Base-by-base conservation (phyloP, 2,797 vertebrate species). In the Phylloscopus collybita region DNA sequence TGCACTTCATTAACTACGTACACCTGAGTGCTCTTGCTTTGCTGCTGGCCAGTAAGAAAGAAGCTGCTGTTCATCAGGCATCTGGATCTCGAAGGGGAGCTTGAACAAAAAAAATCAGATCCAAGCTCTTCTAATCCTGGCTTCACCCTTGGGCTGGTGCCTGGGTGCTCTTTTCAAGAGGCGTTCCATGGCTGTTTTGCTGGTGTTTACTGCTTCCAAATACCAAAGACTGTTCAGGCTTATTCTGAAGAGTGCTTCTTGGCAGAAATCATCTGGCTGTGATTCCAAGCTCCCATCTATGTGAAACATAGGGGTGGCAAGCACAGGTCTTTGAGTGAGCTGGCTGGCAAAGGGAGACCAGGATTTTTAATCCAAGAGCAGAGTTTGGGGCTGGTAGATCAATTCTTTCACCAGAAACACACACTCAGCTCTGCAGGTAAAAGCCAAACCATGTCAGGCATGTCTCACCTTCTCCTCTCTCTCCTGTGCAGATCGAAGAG, bases 401-500 rank as follows among this genome's bases (percentile, higher is more conserved):
- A 22, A 30, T 72, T 57, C 13, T 34, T 62, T 53, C 29, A 18
- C 21, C 5, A 81, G 50, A 34, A 74, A 8, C 16, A 10, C 30
- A 13, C 0, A 2, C 38, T 80, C 16, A 50, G 45, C 20, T 81
- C 74, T 71, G n/a, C 54, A 30, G 32, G n/a, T 21, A 61, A 47
- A 22, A 40, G 23, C 50, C 65, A 49, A 51, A 57, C 30, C 4
- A 3, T 22, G 36, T 12, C 53, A 61, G 44, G 36, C 27, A 4
- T 4, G 9, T 75, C 73, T 97, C 62, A 93, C 32, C 6, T 91
- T 86, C 7, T 95, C 38, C 56, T 47, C 65, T 94, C 56, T 95
- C 57, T 38, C 92, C 76, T 8, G 38, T 51, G 65, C 95, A 99
- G 99, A 98, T 99, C 0, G 98, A 99, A 97, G 98, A 98, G 81